These are phyloP conservation scores for Rhodinocichla rosea DNA, from an alignment of 2,113 vertebrate genomes.

Conservation along the genomic window DNA sequence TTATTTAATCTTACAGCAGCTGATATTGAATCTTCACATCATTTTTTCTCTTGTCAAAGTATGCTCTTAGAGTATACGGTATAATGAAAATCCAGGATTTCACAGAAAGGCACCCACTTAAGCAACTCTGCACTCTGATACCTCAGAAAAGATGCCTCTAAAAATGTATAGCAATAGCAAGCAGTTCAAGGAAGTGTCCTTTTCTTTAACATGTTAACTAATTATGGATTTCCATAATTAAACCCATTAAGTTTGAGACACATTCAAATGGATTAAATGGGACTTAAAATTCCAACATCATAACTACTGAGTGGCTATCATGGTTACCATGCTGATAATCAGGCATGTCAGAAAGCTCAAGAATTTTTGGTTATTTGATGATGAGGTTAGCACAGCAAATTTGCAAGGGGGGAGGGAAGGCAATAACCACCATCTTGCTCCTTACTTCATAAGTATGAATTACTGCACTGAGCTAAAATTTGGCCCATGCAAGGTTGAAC, in stretches of 20 bases:
- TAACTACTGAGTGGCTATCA: background rate
- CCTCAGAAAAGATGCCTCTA: background rate
- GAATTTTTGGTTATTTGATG: background rate
- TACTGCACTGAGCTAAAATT: background rate
- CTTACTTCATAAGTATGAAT: background rate
- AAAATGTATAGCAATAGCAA: background rate
- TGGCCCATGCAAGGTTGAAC: background rate
- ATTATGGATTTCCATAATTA: background rate
- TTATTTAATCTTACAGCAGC: conserved; percentile 59
- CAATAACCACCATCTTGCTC: background rate
- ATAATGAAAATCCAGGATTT: conserved; percentile 15
- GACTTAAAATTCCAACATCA: background rate
- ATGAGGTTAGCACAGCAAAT: background rate
- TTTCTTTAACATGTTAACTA: background rate
- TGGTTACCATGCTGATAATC: background rate
- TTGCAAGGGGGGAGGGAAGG: fast-evolving
- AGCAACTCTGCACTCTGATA: background rate
- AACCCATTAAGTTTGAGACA: background rate
- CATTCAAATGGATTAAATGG: background rate
- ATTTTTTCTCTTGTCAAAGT: background rate
- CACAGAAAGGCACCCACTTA: background rate
- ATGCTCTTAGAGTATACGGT: background rate
- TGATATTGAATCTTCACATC: conserved; percentile 34
- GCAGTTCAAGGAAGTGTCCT: background rate
- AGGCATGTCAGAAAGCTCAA: background rate